Base-by-base conservation (phyloP, 2,113 vertebrate genomes). In the Mola mola region DNA sequence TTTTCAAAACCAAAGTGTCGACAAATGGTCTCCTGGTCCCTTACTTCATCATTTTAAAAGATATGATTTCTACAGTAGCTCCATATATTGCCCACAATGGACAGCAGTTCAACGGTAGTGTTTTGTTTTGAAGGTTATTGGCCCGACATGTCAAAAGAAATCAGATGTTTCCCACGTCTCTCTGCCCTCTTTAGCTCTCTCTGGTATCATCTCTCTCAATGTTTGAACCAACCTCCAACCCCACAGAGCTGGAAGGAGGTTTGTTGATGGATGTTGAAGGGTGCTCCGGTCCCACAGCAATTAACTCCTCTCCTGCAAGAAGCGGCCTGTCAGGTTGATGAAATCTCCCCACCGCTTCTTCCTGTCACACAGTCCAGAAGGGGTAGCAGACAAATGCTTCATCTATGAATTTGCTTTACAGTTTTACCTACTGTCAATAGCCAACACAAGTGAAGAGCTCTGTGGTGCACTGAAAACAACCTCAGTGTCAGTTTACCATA, bases 251-350 rank as follows among this genome's bases (percentile, higher is more conserved):
- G 47, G 72, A 78, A 87, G 78, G 81, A 79, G 81, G 47, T 79
- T 79, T 78, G 86, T 71, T 90, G 89, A 91, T 87, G 83, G 86
- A 90, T 90, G 81, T 84, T 74, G 89, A 90, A 87, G 66, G 81
- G 84, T 74, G 61, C 72, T 73, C 64, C 12, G 62, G 85, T 91
- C 90, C 91, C 87, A 86, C 84, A 90, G 86, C 90, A 90, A 91
- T 91, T 91, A 92, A 88, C 90, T 92, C 82, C 84, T 86, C 84
- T 88, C 62, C 79, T 71, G 71, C 83, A 86, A 86, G 85, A 87
- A 79, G 71, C 61, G 56, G 79, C 73, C 81, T 87, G 90, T 87
- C 92, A 89, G 78, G 40, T 76, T 90, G 84, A 91, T 86, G 86
- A 84, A 89, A 86, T 88, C 83, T 87, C 76, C 70, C 74, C 72